A percentile compares a stretch with the other conserved stretches of the same genome.
These are phyloP conservation scores for Pterocles gutturalis DNA, from an alignment of 2,113 vertebrate species.

Conservation along the genomic window DNA sequence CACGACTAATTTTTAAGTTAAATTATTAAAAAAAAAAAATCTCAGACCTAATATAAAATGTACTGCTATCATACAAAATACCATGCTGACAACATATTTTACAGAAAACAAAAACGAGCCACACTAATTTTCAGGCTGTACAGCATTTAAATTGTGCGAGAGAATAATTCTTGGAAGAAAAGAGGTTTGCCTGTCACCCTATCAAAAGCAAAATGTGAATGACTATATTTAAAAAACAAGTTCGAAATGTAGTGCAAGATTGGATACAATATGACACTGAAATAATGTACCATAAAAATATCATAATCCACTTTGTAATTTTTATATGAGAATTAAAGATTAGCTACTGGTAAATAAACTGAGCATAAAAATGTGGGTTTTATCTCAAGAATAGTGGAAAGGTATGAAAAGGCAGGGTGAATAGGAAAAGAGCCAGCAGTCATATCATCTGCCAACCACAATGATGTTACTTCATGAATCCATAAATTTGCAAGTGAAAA, in stretches of 20 bases:
- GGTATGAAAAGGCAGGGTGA: conserved; percentile 61
- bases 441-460: conserved; percentile 49
- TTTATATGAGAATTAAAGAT: neutral
- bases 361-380: conserved; percentile 9
- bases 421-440: conserved; percentile 61
- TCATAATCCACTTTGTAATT: neutral
- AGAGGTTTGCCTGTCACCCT: conserved; percentile 34
- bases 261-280: neutral
- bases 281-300: neutral
- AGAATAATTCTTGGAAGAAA: conserved; percentile 28
- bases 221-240: conserved; percentile 29
- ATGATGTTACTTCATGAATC: conserved; percentile 66
- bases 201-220: conserved; percentile 16
- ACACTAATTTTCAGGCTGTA: neutral
- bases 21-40: neutral
- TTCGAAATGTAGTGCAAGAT: neutral
- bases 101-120: neutral
- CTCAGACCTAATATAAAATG: neutral
- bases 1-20: neutral
- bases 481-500: conserved; percentile 78
- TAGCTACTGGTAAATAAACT: neutral
- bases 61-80: neutral
- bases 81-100: neutral
- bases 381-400: conserved; percentile 7
- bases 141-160: neutral